Evolutionary conservation across 2,888 invertebrate species (phyloP), one percentile per base, ranked within the genome.

Genomic region (Caenorhabditis japonica): DNA sequence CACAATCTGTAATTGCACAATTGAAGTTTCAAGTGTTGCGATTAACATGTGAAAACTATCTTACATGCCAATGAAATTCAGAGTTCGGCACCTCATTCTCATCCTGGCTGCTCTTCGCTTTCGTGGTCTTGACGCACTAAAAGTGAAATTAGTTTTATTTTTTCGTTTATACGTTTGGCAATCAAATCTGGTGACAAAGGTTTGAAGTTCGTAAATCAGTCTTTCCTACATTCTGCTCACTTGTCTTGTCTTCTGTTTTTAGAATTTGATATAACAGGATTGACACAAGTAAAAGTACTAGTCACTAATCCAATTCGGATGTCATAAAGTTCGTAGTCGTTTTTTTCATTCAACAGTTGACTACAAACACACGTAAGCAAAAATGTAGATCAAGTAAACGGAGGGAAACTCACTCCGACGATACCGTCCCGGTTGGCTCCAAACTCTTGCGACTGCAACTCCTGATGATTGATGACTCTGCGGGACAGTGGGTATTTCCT

Each of bases 1-100:
- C 13, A 85, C 82, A 10, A 88, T 96, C 79, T 82, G 75, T 69
- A 79, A n/a, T n/a, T n/a, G n/a, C n/a, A n/a, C n/a, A n/a, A n/a
- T n/a, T n/a, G n/a, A n/a, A n/a, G n/a, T n/a, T n/a, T n/a, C n/a
- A n/a, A 36, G n/a, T 7, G 10, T 12, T 21, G 10, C 1, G n/a
- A 4, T 51, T 15, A 30, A 5, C 10, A 5, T 30, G 19, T 44
- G 12, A 17, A 8, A 4, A 4, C 19, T 5, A 33, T 23, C 61
- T 53, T 71, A 71, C 70, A 59, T 71, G 55, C 70, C 70, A 71
- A 43, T 71, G 70, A 17, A 55, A 52, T 33, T 71, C 70, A 15
- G 60, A 60, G 41, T 55, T 55, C 1, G 60, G 60, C 39, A 60
- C 47, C 33, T 55, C 53, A 41, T 60, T 66, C 56, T 51, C 53